Base-by-base conservation (phyloP, 2,888 invertebrate genomes). In the Acleris cristana region DNA sequence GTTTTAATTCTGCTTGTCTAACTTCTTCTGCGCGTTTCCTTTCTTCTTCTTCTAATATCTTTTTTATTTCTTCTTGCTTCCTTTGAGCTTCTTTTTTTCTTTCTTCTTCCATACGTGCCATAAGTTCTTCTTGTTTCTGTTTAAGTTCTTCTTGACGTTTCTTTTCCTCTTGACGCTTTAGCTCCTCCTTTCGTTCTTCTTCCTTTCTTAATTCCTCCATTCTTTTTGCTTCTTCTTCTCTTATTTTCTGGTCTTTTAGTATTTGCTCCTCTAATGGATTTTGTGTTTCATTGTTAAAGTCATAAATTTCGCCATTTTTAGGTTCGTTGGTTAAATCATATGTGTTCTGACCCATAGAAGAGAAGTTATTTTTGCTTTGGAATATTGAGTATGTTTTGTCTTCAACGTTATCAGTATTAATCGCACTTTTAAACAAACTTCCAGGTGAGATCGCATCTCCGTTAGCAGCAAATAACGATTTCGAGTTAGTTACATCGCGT, bases 401-500 rank as follows among this genome's bases (percentile, higher is more conserved):
- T 45, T 84, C 83, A 6, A 79, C 52, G 12, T 75, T 80, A 12
- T 75, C 72, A 14, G 79, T 76, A 16, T 75, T 77, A 19, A 79
- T 49, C 12, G 86, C 88, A 69, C 79, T 88, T 80, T 92, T 92
- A 68, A 91, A 92, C 66, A 92, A 79, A 69, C 78, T 88, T 12
- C 87, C 83, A 10, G 92, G 89, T 10, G 90, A 88, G 54, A 86
- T 65, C 45, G 79, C 79, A 53, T 79, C 74, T 55, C 85, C 85
- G 70, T 89, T 88, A 3, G 79, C 40, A 4, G 72, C 61, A 71
- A 82, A 83, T 58, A 81, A 64, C 26, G 78, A 72, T 55, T 76
- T 80, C 44, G 70, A 54, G 60, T 73, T 72, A 65, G 62, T 67
- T 52, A 67, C 56, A 51, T 58, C 52, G 59, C 71, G 69, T 34